Evolutionary conservation across 2,888 invertebrate species (phyloP).

Genomic region (Aleiodes alternator): DNA sequence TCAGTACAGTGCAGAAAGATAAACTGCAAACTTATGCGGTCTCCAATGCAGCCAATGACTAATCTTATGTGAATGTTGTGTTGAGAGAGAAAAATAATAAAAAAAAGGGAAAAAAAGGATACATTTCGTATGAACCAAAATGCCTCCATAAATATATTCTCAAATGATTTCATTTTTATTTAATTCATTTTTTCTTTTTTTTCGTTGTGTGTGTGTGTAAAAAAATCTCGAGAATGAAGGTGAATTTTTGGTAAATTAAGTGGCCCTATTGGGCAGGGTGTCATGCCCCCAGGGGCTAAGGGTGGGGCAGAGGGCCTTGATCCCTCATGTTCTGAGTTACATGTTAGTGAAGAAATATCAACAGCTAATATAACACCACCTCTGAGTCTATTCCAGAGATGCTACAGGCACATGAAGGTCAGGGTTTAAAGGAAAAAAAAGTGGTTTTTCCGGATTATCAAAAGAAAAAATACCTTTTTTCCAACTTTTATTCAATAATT

Average conservation of each 20-base stretch:
- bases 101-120: neutral
- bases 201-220: neutral
- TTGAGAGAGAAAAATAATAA: no score
- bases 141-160: constrained; percentile 12
- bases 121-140: neutral
- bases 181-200: constrained; percentile 4
- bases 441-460: neutral
- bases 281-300: constrained; percentile 73
- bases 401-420: constrained; percentile 74
- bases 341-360: constrained; percentile 66
- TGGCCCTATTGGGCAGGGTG: constrained; percentile 55
- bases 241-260: constrained; percentile 40
- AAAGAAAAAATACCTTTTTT: neutral
- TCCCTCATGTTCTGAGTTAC: constrained; percentile 71
- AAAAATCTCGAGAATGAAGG: neutral
- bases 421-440: constrained; percentile 55
- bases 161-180: neutral
- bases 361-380: constrained; percentile 58
- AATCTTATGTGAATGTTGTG: neutral
- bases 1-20: neutral
- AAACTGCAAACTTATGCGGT: neutral
- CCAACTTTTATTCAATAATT: constrained; percentile 1
- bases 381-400: constrained; percentile 66
- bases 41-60: neutral
- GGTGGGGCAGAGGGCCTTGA: constrained; percentile 71